Evolutionary conservation across 2,888 invertebrate genomes (phyloP).

Genomic region (Pterobdella sp.): DNA sequence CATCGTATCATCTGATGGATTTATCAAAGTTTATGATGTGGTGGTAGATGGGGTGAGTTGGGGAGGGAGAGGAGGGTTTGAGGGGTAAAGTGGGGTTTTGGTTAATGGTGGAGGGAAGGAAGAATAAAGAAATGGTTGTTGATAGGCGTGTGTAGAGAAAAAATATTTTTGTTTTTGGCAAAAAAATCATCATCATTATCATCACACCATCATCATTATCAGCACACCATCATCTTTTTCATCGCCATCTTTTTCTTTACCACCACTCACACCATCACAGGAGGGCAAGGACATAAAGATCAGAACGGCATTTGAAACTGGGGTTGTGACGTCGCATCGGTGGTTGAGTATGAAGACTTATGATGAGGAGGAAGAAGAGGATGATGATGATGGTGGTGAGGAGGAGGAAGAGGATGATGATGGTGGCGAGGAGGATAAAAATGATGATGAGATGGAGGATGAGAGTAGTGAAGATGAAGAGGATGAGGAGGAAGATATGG

Average conservation of each 20-base stretch:
- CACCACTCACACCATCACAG: neutral
- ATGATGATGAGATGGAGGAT: constrained; percentile 19
- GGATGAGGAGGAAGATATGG: constrained; percentile 13
- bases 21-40: neutral
- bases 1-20: constrained; percentile 9
- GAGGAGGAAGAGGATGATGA: constrained; percentile 13
- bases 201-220: neutral
- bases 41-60: neutral
- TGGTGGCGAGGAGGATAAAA: neutral
- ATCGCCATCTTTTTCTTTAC: constrained; percentile 1
- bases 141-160: neutral
- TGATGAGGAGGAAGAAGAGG: constrained; percentile 15
- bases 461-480: constrained; percentile 14
- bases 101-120: neutral
- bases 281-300: constrained; percentile 13
- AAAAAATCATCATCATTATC: constrained; percentile 3
- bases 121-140: neutral
- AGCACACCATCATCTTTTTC: neutral
- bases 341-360: constrained; percentile 7
- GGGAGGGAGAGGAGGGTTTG: neutral
- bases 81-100: neutral
- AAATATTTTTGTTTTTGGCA: neutral
- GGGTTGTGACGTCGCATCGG: constrained; percentile 17
- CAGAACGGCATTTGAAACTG: constrained; percentile 9
- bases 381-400: constrained; percentile 3